These are phyloP conservation scores for Dryocosmus kuriphilus DNA, from an alignment of 2,888 invertebrate species.

Conservation along the genomic window DNA sequence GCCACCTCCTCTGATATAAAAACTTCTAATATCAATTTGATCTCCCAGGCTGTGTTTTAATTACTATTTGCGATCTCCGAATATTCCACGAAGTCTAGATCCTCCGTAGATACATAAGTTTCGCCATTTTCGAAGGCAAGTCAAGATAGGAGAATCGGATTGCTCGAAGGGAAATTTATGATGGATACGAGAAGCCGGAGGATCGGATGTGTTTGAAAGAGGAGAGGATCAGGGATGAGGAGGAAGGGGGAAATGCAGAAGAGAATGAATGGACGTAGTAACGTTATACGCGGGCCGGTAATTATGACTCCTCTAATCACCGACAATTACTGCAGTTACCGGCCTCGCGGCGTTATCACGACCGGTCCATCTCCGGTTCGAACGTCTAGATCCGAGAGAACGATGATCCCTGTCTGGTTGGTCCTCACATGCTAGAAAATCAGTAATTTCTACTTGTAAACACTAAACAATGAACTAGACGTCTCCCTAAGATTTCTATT, in stretches of 20 bases:
- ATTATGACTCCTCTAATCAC: conserved; percentile 76
- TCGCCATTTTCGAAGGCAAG: conserved; percentile 24
- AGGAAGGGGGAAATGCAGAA: conserved; percentile 28
- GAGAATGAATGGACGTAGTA: conserved; percentile 71
- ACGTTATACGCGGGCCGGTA: conserved; percentile 69
- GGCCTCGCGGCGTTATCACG: conserved; percentile 72
- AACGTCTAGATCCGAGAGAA: conserved; percentile 46
- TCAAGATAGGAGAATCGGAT: conserved; percentile 26
- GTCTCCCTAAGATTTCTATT: background rate
- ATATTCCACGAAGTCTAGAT: conserved; percentile 31
- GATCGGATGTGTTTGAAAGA: conserved; percentile 14
- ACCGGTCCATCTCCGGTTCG: conserved; percentile 68
- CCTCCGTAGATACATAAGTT: conserved; percentile 10
- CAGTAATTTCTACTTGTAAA: background rate
- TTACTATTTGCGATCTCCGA: conserved; percentile 19
- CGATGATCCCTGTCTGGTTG: conserved; percentile 21
- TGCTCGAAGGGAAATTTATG: conserved; percentile 21
- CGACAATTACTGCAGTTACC: conserved; percentile 76
- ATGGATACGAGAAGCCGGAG: conserved; percentile 24
- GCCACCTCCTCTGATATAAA: background rate
- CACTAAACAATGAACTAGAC: background rate
- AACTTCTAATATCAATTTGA: conserved; percentile 24
- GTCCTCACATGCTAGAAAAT: conserved; percentile 5
- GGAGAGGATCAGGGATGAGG: conserved; percentile 3
- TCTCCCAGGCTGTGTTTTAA: conserved; percentile 23